phyloP scores from a whole-genome alignment of 2,797 vertebrate genomes.

The Molossus molossus region DNA sequence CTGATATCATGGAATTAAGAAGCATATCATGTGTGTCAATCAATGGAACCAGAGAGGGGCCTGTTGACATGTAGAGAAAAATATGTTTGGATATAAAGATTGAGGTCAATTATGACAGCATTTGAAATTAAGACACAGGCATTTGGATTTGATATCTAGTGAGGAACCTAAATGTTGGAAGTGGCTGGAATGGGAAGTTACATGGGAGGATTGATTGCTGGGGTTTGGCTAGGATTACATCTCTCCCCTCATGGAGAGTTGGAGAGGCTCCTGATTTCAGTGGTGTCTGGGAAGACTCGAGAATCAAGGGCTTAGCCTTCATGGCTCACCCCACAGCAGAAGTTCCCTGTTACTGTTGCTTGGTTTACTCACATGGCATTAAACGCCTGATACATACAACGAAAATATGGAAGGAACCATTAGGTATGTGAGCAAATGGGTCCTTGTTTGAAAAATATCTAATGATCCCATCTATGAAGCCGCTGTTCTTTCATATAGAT shows the following conservation, averaged over 20 bases:
- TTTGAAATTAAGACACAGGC: not conserved
- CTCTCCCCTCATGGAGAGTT: not conserved
- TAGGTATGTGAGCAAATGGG: not conserved
- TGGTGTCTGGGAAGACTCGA: not conserved
- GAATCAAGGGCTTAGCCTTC: not conserved
- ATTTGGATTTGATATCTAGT: not conserved
- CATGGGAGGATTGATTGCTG: not conserved
- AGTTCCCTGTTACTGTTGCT: not conserved
- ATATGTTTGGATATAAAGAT: not conserved
- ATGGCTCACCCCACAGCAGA: not conserved
- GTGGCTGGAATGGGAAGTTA: not conserved
- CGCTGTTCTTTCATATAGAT: not conserved
- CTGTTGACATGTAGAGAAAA: not conserved
- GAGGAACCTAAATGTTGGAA: not conserved
- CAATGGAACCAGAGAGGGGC: not conserved
- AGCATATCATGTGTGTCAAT: not conserved
- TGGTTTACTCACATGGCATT: not conserved
- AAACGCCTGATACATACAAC: not conserved
- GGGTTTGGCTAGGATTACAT: not conserved
- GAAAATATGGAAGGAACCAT: not conserved
- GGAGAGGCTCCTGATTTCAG: not conserved
- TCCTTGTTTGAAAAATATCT: conserved; percentile 38
- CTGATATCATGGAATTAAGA: not conserved
- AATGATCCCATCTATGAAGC: conserved; percentile 8
- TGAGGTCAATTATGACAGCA: not conserved